These are phyloP conservation scores for Xerus rutilus DNA, from an alignment of 2,797 vertebrate species.

Conservation along the genomic window DNA sequence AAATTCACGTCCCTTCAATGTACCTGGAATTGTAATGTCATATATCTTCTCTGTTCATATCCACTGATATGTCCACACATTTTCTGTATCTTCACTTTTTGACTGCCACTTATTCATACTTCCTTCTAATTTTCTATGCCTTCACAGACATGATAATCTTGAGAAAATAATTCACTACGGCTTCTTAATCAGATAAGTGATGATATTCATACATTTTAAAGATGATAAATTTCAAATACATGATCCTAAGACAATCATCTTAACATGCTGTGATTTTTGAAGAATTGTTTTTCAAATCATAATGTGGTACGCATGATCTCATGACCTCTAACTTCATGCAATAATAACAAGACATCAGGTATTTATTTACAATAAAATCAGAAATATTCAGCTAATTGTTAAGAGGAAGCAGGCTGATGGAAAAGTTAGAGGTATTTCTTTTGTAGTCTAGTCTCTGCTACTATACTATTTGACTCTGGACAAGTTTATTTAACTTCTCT, in stretches of 20 bases:
- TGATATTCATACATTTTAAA: not conserved
- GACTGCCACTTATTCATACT: not conserved
- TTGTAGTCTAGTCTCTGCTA: not conserved
- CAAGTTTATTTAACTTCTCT: not conserved
- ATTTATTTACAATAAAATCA: not conserved
- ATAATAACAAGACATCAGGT: not conserved
- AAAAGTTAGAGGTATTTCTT: not conserved
- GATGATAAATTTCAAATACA: conserved; percentile 29
- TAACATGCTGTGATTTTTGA: not conserved
- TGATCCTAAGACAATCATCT: not conserved
- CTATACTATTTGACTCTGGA: not conserved
- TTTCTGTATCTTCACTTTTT: not conserved
- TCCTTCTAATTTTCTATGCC: not conserved
- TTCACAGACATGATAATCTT: not conserved
- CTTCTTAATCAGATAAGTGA: not conserved
- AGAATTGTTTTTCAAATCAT: not conserved
- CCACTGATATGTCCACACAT: not conserved
- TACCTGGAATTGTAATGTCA: not conserved
- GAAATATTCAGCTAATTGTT: not conserved
- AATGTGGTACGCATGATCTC: not conserved
- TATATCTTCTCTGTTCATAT: not conserved
- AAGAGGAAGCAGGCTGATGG: not conserved
- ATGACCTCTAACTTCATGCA: not conserved
- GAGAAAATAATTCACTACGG: not conserved
- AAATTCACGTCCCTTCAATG: not conserved